These are phyloP conservation scores for Anhinga anhinga DNA, from an alignment of 2,113 vertebrate genomes.

Conservation along the genomic window DNA sequence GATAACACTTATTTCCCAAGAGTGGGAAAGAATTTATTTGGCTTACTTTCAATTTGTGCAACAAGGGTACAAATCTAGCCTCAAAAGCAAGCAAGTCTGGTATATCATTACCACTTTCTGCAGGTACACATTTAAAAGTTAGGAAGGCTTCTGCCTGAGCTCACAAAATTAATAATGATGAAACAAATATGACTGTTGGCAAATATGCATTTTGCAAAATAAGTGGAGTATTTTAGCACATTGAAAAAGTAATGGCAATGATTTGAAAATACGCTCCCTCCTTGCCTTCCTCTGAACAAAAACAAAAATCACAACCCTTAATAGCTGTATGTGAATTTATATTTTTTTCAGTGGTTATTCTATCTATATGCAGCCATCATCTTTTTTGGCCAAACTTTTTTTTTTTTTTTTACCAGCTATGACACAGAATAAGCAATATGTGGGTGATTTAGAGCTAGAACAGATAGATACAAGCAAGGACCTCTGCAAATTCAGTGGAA, in stretches of 20 bases:
- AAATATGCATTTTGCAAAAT: background rate
- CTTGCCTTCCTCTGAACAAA: background rate
- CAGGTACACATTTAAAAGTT: background rate
- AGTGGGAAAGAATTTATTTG: slow-evolving; percentile 28
- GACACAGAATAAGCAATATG: background rate
- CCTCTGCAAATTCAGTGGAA: background rate
- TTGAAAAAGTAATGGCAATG: background rate
- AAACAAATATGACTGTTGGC: background rate
- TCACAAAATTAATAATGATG: background rate
- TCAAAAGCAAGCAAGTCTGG: background rate
- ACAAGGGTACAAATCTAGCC: background rate
- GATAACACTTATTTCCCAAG: slow-evolving; percentile 42
- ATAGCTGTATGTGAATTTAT: background rate
- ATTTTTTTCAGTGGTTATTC: background rate
- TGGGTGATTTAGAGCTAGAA: background rate
- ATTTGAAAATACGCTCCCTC: background rate
- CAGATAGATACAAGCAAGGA: background rate
- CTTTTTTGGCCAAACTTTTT: background rate
- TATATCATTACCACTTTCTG: background rate
- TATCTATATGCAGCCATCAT: background rate
- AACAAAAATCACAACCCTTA: background rate
- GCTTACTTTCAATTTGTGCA: slow-evolving; percentile 23
- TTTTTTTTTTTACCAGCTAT: background rate
- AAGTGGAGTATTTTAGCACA: background rate
- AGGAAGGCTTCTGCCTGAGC: background rate